These are phyloP conservation scores for Cranoglanis bouderius DNA, from an alignment of 2,113 vertebrate genomes.

Conservation along the genomic window DNA sequence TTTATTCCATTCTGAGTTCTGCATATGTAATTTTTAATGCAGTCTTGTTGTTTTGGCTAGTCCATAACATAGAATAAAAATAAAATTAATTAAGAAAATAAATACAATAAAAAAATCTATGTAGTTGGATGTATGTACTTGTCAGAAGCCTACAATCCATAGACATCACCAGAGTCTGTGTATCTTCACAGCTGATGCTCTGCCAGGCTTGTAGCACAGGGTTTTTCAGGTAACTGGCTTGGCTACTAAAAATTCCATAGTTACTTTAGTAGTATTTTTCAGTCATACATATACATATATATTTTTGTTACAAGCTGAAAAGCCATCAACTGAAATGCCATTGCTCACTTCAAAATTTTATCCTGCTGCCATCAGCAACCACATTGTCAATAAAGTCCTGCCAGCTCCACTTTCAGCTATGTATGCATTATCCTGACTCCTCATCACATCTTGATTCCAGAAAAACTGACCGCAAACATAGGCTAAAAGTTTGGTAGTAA, in stretches of 20 bases:
- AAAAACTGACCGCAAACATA: neutral
- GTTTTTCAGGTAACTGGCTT: neutral
- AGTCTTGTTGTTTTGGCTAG: neutral
- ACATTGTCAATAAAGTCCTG: constrained; percentile 4
- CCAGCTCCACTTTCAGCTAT: constrained; percentile 7
- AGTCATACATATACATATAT: neutral
- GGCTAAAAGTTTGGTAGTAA: neutral
- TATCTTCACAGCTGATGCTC: neutral
- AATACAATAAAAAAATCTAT: neutral
- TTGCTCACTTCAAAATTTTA: neutral
- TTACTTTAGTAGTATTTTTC: neutral
- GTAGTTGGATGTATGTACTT: neutral
- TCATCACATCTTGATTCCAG: neutral
- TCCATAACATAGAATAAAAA: neutral
- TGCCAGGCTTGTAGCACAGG: neutral
- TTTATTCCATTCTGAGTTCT: neutral
- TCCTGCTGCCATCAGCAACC: constrained; percentile 13
- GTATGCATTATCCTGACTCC: neutral
- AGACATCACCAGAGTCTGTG: neutral
- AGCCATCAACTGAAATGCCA: neutral
- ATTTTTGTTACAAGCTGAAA: neutral
- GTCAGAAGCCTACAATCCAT: neutral
- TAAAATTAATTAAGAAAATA: neutral
- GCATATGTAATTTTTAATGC: neutral
- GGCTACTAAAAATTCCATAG: neutral